Percentiles rank a stretch among this genome's conserved stretches.
phyloP scores from a whole-genome alignment of 2,888 invertebrate species.

The Agrilus biguttatus region DNA sequence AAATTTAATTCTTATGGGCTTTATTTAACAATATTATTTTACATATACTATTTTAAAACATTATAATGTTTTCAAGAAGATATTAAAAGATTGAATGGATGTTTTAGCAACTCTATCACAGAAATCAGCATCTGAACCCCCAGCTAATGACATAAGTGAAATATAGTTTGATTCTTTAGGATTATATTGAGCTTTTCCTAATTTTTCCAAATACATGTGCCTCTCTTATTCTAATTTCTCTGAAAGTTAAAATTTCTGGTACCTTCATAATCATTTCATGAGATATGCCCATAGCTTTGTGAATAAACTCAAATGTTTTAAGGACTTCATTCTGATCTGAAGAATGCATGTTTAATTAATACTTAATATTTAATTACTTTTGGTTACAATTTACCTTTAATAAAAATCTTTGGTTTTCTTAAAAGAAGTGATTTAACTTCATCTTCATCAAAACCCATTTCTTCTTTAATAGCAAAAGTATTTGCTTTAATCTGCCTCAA shows the following conservation, averaged over 20 bases:
- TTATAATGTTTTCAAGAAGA: slow-evolving; percentile 69
- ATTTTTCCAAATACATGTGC: slow-evolving; percentile 60
- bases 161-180: slow-evolving; percentile 67
- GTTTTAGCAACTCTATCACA: slow-evolving; percentile 66
- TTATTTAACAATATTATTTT: too few relatives aligned
- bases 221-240: slow-evolving; percentile 54
- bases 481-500: slow-evolving; percentile 45
- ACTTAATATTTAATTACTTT: neutral
- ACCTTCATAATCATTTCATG: slow-evolving; percentile 50
- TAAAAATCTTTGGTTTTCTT: slow-evolving; percentile 57
- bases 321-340: slow-evolving; percentile 49
- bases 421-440: slow-evolving; percentile 60
- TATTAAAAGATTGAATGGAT: slow-evolving; percentile 59
- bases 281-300: slow-evolving; percentile 64
- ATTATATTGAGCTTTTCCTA: slow-evolving; percentile 72
- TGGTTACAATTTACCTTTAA: slow-evolving; percentile 46
- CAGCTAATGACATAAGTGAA: slow-evolving; percentile 51
- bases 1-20: too few relatives aligned
- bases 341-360: slow-evolving; percentile 18
- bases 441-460: slow-evolving; percentile 66
- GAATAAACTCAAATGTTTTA: slow-evolving; percentile 64
- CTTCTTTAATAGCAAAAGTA: slow-evolving; percentile 64
- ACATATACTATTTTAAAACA: too few relatives aligned
- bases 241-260: slow-evolving; percentile 53
- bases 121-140: slow-evolving; percentile 63